phyloP scores from a whole-genome alignment of 2,113 vertebrate species.

The Clarias batrachus region DNA sequence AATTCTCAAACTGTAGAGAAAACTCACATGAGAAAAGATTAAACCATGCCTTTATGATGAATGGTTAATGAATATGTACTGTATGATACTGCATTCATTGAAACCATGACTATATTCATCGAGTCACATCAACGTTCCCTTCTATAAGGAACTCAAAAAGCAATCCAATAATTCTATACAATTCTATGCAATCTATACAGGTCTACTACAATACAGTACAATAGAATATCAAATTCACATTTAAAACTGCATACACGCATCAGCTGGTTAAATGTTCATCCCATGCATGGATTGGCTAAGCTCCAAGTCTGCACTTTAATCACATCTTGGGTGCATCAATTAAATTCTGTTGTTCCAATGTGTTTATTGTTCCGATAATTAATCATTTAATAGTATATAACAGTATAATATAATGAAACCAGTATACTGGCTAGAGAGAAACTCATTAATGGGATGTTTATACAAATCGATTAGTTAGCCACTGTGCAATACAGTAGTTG shows the following conservation, averaged over 20 bases:
- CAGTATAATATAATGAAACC: background rate
- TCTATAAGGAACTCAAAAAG: background rate
- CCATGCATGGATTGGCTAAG: too few relatives aligned
- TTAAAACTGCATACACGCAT: too few relatives aligned
- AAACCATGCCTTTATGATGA: background rate
- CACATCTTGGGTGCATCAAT: background rate
- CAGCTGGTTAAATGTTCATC: too few relatives aligned
- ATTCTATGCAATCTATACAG: too few relatives aligned
- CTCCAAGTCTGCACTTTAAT: background rate
- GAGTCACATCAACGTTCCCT: background rate
- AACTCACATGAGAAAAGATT: background rate
- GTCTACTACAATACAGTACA: too few relatives aligned
- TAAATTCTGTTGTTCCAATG: background rate
- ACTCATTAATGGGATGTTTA: background rate
- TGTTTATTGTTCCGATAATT: too few relatives aligned
- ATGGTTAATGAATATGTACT: background rate
- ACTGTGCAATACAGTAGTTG: background rate
- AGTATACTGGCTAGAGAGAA: background rate
- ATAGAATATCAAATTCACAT: too few relatives aligned
- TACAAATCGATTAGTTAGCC: background rate
- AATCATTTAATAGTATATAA: too few relatives aligned
- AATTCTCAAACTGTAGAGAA: background rate
- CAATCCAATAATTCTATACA: background rate
- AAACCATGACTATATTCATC: background rate
- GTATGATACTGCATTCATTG: background rate